Conservation (phyloP, 2,888 invertebrate species). For the Plebejus melissa region DNA sequence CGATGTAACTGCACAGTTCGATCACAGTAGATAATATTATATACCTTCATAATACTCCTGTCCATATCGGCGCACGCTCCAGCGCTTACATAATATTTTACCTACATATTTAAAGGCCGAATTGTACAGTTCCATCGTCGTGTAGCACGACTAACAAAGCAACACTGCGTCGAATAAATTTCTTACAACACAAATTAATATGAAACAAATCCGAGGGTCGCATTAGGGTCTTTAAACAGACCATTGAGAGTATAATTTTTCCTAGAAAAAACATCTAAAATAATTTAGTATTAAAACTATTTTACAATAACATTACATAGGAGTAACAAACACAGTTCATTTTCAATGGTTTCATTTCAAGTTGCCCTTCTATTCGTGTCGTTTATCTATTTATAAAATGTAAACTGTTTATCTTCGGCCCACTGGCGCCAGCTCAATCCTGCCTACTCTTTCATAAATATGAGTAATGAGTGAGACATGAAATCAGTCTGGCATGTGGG, state of each 20-base stretch:
- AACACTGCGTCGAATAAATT: conserved; percentile 22
- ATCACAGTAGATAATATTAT: not conserved
- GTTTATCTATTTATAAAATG: not conserved
- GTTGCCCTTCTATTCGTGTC: conserved; percentile 7
- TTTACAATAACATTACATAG: conserved; percentile 40
- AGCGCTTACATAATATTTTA: not conserved
- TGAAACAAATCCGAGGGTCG: conserved; percentile 31
- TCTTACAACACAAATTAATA: conserved; percentile 27
- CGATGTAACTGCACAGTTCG: not conserved
- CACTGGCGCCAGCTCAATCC: not conserved
- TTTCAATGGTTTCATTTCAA: conserved; percentile 22
- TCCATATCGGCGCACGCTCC: not conserved
- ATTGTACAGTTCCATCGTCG: not conserved
- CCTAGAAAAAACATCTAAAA: conserved; percentile 60
- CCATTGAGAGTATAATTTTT: conserved; percentile 55
- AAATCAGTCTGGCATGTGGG: not conserved
- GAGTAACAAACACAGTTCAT: conserved; percentile 31
- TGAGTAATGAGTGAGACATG: not conserved
- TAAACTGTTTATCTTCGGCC: not conserved
- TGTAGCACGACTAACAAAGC: conserved; percentile 18
- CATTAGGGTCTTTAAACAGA: conserved; percentile 64
- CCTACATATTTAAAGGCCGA: not conserved
- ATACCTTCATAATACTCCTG: not conserved
- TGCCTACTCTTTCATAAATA: not conserved
- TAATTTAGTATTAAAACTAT: conserved; percentile 53